A percentile compares a stretch with the other conserved stretches of the same genome.
Conservation (phyloP, 2,888 invertebrate species). For the Aphrophora alni region DNA sequence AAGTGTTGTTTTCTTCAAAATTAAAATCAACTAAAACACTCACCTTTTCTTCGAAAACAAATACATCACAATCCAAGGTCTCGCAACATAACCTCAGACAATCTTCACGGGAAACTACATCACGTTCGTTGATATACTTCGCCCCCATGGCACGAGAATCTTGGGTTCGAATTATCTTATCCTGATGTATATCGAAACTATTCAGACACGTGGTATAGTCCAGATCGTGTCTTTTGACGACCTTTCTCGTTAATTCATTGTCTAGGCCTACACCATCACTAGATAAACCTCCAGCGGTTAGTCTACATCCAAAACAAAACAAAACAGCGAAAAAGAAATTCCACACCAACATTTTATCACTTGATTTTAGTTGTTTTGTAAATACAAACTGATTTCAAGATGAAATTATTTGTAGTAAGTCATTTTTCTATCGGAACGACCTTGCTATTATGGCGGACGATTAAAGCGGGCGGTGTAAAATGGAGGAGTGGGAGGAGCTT, state of each 20-base stretch:
- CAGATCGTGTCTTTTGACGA: slow-evolving; percentile 23
- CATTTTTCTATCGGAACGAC: not conserved
- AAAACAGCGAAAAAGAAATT: not conserved
- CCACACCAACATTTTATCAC: not conserved
- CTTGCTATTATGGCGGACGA: not conserved
- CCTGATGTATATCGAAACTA: slow-evolving; percentile 83
- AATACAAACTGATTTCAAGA: not conserved
- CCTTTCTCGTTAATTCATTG: not conserved
- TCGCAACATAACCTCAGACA: slow-evolving; percentile 88
- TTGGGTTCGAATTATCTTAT: slow-evolving; percentile 89
- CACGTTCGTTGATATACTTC: slow-evolving; percentile 84
- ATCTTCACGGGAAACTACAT: slow-evolving; percentile 79
- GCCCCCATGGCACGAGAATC: slow-evolving; percentile 90
- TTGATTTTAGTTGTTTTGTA: too few relatives aligned
- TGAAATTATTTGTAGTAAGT: not conserved
- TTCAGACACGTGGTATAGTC: slow-evolving; percentile 65
- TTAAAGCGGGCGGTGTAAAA: not conserved
- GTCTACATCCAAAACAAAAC: not conserved
- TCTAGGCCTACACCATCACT: not conserved
- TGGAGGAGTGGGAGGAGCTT: not conserved
- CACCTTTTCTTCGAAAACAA: slow-evolving; percentile 92
- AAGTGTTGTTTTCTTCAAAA: too few relatives aligned
- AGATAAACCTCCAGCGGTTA: not conserved
- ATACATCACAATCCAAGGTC: slow-evolving; percentile 86
- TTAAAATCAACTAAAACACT: too few relatives aligned